Evolutionary conservation across 2,888 invertebrate species (phyloP), one percentile per base, ranked within the genome.

Genomic region (Nomada fucata): DNA sequence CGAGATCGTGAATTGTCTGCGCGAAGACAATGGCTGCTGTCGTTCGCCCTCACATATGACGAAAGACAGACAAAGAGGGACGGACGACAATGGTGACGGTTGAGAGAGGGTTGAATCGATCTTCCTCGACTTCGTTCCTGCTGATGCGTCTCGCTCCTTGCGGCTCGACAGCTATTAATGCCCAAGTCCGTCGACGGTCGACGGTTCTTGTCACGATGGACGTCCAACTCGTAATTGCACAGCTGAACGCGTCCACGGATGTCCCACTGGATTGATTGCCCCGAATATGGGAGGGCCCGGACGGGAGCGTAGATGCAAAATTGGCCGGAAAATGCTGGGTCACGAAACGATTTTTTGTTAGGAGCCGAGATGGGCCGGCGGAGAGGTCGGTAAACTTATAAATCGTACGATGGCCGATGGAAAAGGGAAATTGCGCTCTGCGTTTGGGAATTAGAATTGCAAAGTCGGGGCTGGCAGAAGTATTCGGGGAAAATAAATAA

Each of bases 21-120:
- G 76, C 42, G 63, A 80, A 86, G 82, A 88, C 88, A 87, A 88
- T 87, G 77, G 79, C 15, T 26, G 57, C 65, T 76, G 76, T 86
- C 86, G 76, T 82, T 83, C 76, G 68, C 72, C 71, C 69, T 67
- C 63, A 84, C 76, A 69, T 82, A 84, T 75, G 79, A 64, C 23
- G 72, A 63, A 61, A 61, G 67, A 65, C 20, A 20, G 70, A 70
- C 47, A 3, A 26, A 23, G 57, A 20, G 20, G 11, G 4, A 23
- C 20, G 44, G 36, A 29, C 64, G 77, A 86, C 84, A 83, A 82
- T 83, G 78, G 83, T 72, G 59, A 79, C 67, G 68, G 69, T 61
- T 55, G 61, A 64, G 64, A 64, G 64, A 69, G 77, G 52, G 68
- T 50, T 23, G 65, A 79, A 87, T 86, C 86, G 82, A 87, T 84